phyloP scores from a whole-genome alignment of 2,888 invertebrate genomes.

The Microctonus brassicae region DNA sequence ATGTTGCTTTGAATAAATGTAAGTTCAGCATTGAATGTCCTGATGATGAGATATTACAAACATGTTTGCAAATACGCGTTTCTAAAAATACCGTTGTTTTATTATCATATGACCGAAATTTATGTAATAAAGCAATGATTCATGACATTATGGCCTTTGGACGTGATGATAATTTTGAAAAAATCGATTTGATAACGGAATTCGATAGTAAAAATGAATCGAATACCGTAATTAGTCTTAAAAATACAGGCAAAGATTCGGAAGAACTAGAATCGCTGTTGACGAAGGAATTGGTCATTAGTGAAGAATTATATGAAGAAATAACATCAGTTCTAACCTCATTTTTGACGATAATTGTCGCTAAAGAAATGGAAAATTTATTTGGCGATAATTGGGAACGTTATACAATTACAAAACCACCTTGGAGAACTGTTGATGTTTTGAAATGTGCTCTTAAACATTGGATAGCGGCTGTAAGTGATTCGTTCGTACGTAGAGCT shows the following conservation, averaged over 20 bases:
- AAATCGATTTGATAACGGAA: slow-evolving; percentile 56
- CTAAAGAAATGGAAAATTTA: slow-evolving; percentile 59
- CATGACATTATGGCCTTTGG: slow-evolving; percentile 59
- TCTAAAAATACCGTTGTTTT: slow-evolving; percentile 61
- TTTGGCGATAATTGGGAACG: slow-evolving; percentile 62
- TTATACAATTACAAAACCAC: slow-evolving; percentile 61
- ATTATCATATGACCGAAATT: slow-evolving; percentile 67
- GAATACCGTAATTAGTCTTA: slow-evolving; percentile 34
- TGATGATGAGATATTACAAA: slow-evolving; percentile 70
- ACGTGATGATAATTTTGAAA: slow-evolving; percentile 59
- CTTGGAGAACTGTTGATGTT: slow-evolving; percentile 60
- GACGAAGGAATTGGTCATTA: slow-evolving; percentile 48
- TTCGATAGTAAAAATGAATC: slow-evolving; percentile 43
- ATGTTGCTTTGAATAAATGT: slow-evolving; percentile 56
- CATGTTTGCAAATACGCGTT: slow-evolving; percentile 66
- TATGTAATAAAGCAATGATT: slow-evolving; percentile 67
- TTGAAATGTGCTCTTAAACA: slow-evolving; percentile 65
- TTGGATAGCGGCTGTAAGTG: slow-evolving; percentile 66
- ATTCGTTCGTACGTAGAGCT: slow-evolving; percentile 56
- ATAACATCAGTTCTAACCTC: slow-evolving; percentile 52
- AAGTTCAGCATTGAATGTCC: slow-evolving; percentile 61
- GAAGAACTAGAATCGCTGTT: slow-evolving; percentile 34
- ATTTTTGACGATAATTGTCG: slow-evolving; percentile 56
- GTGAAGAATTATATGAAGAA: slow-evolving; percentile 56
- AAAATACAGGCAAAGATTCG: slow-evolving; percentile 33